Base-by-base conservation (phyloP, 2,113 vertebrate species). In the Ceyx margarethae region DNA sequence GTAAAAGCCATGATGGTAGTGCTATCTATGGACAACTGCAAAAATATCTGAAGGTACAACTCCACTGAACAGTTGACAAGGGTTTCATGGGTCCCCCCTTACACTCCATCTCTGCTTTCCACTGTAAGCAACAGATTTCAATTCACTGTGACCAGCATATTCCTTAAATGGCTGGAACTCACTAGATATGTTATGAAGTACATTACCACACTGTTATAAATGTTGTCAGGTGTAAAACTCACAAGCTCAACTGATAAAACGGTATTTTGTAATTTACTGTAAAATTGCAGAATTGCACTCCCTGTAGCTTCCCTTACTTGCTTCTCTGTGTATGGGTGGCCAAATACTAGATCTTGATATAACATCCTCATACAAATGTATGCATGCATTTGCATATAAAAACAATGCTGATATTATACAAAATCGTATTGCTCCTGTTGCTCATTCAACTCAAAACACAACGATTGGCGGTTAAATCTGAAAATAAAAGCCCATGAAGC, bases 131-230 rank as follows among this genome's bases (percentile, higher is more conserved):
- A 92, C 58, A 91, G 71, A 87, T 56, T 88, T 85, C 58, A 94
- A 77, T 80, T 89, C 51, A 69, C 60, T 37, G 43, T 62, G 60
- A 54, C 75, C 60, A 91, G 67, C 56, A 92, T 91, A 95, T 95
- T 94, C 90, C 75, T 92, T 69, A 77, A 92, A 80, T 51, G 40
- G 12, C 21, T 87, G 85, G 85, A 91, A 95, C 85, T 87, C 85
- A 94, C 77, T 67, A 80, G 56, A 50, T 31, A 33, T 21, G 33
- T 83, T 73, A 76, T 21, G 37, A 91, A 91, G 29, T 23, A 17
- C 0, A 0, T 82, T 91, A 89, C 72, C 75, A 89, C 9, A 64
- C 56, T 68, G 53, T 28, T 81, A 61, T 21, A 84, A 81, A 50
- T 46, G 54, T 50, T 76, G 72, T 66, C 62, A 69, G 85, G 31